Evolutionary conservation across 2,113 vertebrate genomes (phyloP).

Genomic region (Deroptyus accipitrinus): DNA sequence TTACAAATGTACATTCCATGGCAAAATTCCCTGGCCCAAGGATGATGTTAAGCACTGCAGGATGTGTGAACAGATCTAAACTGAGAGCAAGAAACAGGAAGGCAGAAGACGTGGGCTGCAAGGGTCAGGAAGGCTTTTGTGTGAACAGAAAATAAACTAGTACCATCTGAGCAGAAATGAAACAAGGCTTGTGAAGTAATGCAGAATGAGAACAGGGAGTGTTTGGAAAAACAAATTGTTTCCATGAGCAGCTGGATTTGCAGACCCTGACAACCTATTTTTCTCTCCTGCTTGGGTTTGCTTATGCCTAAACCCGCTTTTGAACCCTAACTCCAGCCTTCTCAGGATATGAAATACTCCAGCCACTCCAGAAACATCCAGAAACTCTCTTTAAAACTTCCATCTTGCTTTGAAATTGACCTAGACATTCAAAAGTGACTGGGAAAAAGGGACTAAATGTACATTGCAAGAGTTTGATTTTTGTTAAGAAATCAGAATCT

Average conservation of each 20-base stretch:
- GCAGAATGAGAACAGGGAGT: not conserved
- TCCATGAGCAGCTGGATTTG: not conserved
- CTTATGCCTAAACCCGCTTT: not conserved
- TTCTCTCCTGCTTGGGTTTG: not conserved
- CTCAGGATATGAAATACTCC: not conserved
- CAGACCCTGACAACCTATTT: not conserved
- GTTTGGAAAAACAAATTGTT: not conserved
- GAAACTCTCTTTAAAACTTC: not conserved
- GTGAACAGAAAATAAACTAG: not conserved
- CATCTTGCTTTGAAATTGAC: not conserved
- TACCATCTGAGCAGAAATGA: not conserved
- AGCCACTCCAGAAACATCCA: not conserved
- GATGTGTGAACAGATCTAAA: conserved; percentile 11
- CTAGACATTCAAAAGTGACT: not conserved
- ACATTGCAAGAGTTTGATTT: not conserved
- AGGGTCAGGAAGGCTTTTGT: not conserved
- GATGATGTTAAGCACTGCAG: not conserved
- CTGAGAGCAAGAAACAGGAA: not conserved
- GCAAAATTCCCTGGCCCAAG: not conserved
- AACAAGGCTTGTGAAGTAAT: not conserved
- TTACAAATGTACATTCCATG: not conserved
- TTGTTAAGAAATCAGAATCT: not conserved
- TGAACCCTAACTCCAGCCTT: not conserved
- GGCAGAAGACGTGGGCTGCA: not conserved
- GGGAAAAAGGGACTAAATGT: not conserved